These are phyloP conservation scores for Poicephalus gulielmi DNA, from an alignment of 2,113 vertebrate species.

Conservation along the genomic window DNA sequence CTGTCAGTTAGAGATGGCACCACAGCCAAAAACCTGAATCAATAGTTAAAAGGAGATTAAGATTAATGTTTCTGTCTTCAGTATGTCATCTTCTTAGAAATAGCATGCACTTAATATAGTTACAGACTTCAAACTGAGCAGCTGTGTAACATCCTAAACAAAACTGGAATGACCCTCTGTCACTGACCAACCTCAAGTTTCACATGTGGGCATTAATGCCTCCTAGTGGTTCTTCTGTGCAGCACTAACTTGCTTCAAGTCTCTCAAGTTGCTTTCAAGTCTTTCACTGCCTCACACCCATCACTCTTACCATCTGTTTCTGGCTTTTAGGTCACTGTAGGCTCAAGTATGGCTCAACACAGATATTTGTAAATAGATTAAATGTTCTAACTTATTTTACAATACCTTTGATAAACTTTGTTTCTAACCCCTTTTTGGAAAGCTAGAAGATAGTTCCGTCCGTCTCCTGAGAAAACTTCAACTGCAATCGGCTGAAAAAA, in stretches of 20 bases:
- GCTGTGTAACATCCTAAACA: neutral
- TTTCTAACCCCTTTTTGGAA: constrained; percentile 98
- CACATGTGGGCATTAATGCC: neutral
- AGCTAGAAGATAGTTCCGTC: constrained; percentile 94
- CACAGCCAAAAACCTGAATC: constrained; percentile 92
- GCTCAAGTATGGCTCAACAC: neutral
- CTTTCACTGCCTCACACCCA: neutral
- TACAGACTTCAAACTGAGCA: neutral
- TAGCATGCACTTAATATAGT: neutral
- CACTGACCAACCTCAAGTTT: neutral
- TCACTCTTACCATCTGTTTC: neutral
- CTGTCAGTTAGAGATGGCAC: constrained; percentile 97
- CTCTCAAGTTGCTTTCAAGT: neutral
- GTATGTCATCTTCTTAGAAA: neutral
- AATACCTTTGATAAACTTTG: constrained; percentile 98
- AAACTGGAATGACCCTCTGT: rapidly evolving
- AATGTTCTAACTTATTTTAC: neutral
- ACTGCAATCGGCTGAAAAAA: constrained; percentile 90
- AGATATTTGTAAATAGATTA: neutral
- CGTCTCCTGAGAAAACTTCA: constrained; percentile 98
- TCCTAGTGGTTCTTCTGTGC: neutral
- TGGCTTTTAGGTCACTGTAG: neutral
- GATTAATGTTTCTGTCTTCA: neutral
- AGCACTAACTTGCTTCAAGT: neutral
- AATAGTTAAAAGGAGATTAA: neutral